A percentile compares a stretch with the other conserved stretches of the same genome.
Conservation (phyloP, 1,140 invertebrate species). For the Calliopsis andreniformis region DNA sequence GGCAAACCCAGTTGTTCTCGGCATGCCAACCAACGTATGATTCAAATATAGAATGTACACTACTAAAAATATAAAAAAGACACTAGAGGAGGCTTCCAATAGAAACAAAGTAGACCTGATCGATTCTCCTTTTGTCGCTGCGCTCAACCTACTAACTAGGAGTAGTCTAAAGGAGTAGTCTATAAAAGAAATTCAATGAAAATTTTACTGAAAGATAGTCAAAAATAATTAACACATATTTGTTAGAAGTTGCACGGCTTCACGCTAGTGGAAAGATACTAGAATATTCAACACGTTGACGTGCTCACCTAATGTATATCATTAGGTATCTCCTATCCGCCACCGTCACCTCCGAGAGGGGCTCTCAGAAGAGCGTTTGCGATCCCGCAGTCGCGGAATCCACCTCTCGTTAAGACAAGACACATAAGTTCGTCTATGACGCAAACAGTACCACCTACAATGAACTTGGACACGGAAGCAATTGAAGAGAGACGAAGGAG, state of each 20-base stretch:
- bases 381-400: slow-evolving; percentile 87
- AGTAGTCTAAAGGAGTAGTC: neutral
- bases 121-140: neutral
- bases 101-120: neutral
- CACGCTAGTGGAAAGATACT: neutral
- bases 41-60: no score
- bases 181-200: no score
- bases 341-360: slow-evolving; percentile 87
- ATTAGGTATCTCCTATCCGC: slow-evolving; percentile 87
- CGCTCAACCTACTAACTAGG: slow-evolving; percentile 1
- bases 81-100: no score
- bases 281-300: no score
- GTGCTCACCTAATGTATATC: slow-evolving; percentile 24
- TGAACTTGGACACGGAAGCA: slow-evolving; percentile 76
- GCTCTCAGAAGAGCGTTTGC: slow-evolving; percentile 86
- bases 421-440: slow-evolving; percentile 79
- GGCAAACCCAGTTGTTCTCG: neutral
- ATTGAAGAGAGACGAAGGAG: slow-evolving; percentile 77
- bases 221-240: neutral
- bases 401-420: slow-evolving; percentile 87
- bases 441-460: slow-evolving; percentile 70
- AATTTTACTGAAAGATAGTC: neutral
- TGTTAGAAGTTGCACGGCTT: slow-evolving; percentile 3
- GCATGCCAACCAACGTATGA: no score
- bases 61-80: no score